A percentile compares a stretch with the other conserved stretches of the same genome.
Evolutionary conservation across 2,888 invertebrate genomes (phyloP).

Genomic region (Lycia hirtaria): DNA sequence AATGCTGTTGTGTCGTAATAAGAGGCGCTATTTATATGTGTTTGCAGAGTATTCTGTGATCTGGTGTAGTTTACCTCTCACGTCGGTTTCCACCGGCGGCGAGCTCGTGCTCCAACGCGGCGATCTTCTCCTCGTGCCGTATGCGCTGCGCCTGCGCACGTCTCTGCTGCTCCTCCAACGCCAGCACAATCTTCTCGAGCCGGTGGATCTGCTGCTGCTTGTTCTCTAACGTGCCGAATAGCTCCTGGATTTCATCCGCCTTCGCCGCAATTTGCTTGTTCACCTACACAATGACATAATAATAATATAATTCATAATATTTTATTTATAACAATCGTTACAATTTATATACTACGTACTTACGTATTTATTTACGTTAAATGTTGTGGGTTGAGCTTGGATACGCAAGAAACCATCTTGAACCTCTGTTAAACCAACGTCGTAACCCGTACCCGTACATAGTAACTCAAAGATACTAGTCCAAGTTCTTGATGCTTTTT

Average conservation of each 20-base stretch:
- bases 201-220: conserved; percentile 84
- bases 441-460: too few species aligned
- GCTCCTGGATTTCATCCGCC: conserved; percentile 80
- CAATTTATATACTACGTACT: too few species aligned
- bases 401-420: too few species aligned
- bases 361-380: too few species aligned
- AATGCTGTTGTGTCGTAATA: too few species aligned
- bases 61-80: conserved; percentile 58
- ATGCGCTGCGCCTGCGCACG: conserved; percentile 86
- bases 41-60: not conserved
- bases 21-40: too few species aligned
- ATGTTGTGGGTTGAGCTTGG: too few species aligned
- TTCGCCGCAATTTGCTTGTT: conserved; percentile 81
- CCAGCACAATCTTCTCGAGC: conserved; percentile 83
- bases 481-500: too few species aligned
- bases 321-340: too few species aligned
- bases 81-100: conserved; percentile 68
- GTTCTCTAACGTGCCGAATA: conserved; percentile 79
- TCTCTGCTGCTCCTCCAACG: conserved; percentile 84
- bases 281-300: conserved; percentile 61
- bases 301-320: too few species aligned
- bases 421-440: too few species aligned
- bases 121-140: conserved; percentile 85
- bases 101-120: conserved; percentile 83
- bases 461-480: too few species aligned